Evolutionary conservation across 92 coral and sea anemone genomes (phyloP), one percentile per base, ranked within the genome.

Genomic region (Palythoa grandis): DNA sequence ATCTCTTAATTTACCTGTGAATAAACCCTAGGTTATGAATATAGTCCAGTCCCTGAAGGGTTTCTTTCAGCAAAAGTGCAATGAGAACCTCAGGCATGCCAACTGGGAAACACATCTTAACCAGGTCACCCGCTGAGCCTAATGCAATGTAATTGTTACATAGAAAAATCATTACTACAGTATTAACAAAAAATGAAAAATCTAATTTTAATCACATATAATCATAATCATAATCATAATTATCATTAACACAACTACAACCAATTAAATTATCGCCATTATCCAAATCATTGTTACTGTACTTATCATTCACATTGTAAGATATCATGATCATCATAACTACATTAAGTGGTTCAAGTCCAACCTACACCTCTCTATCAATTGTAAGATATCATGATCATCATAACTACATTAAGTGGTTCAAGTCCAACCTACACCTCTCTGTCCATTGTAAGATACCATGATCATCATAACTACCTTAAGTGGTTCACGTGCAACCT

Each of bases 1-100:
- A n/a, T n/a, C n/a, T n/a, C n/a, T n/a, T n/a, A n/a, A 66, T 69
- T 70, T 72, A 97, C 99, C 99, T 95, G 89, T 97, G 99, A 86
- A 97, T 93, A 43, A 95, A 90, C 16, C 93, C 92, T 93, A 97
- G 90, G 60, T 89, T 95, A 87, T 97, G 98, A 84, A 97, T 91
- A 79, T 97, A 93, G 11, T 97, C 99, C 74, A 97, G 80, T 10
- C 95, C 99, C 70, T 92, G 98, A 29, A 97, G 90, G 29, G 90
- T 89, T 85, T 93, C 99, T 82, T 89, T 91, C 17, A 97, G 84
- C 56, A 97, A 92, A 25, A 88, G 88, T 35, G 99, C 91, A 90
- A 97, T 92, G 38, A 95, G 91, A 23, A 83, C 71, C 83, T 97
- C 99, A 50, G 92, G 91, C 94, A 97, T 93, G 19, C 99, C 99